These are phyloP conservation scores for Eustalomyia histrio DNA, from an alignment of 2,888 invertebrate genomes.

Conservation along the genomic window DNA sequence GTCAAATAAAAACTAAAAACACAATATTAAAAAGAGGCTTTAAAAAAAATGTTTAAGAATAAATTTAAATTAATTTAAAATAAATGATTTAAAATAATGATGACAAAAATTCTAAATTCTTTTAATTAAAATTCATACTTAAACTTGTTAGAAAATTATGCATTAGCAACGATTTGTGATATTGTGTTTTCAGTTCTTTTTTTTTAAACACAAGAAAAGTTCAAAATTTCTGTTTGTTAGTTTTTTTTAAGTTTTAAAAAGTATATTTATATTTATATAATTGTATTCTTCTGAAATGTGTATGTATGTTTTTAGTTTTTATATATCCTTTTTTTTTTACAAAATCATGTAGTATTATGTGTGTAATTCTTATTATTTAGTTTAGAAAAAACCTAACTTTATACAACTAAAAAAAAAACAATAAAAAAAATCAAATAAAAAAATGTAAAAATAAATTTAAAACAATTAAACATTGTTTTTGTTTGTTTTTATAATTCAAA, in stretches of 20 bases:
- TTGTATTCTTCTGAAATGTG: conserved; percentile 45
- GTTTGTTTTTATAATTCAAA: conserved; percentile 47
- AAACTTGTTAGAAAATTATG: not conserved
- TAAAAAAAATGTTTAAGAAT: not conserved
- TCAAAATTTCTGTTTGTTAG: not conserved
- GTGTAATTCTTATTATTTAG: conserved; percentile 38
- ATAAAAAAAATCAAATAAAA: conserved; percentile 43
- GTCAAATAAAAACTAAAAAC: conserved; percentile 25
- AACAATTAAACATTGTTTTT: conserved; percentile 41
- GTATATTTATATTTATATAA: conserved; percentile 25
- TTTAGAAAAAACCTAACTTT: conserved; percentile 64
- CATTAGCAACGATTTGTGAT: not conserved
- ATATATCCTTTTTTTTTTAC: conserved; percentile 26
- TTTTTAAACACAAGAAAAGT: not conserved
- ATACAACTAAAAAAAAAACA: conserved; percentile 60
- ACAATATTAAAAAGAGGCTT: conserved; percentile 8
- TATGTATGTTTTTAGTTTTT: conserved; percentile 38
- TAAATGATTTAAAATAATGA: not conserved
- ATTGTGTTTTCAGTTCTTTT: not conserved
- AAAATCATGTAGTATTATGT: conserved; percentile 50
- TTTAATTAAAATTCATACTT: not conserved
- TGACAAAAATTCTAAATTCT: not conserved
- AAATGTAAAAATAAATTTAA: conserved; percentile 29
- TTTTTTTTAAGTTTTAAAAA: conserved; percentile 14
- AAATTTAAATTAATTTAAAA: not conserved